phyloP scores from a whole-genome alignment of 2,797 vertebrate genomes.

The Arctocebus calabarensis region DNA sequence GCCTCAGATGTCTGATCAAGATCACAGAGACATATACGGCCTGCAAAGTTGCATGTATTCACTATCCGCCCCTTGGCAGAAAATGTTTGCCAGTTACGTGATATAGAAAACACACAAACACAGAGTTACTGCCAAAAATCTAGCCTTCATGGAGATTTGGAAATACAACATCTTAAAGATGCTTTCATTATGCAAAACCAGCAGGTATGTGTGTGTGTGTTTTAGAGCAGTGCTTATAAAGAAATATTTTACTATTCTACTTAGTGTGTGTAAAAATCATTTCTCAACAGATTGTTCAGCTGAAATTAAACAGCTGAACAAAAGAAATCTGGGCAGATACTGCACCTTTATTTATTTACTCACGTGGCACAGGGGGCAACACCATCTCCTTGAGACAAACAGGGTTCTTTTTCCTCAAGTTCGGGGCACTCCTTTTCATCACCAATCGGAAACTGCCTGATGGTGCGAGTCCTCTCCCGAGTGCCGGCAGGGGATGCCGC shows the following conservation, averaged over 20 bases:
- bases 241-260: neutral
- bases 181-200: neutral
- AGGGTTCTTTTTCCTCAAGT: slow-evolving; percentile 92
- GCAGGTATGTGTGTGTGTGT: neutral
- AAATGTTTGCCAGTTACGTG: neutral
- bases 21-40: neutral
- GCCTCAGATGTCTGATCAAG: neutral
- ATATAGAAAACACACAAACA: neutral
- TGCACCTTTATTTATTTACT: slow-evolving; percentile 82
- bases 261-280: neutral
- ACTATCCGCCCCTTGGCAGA: neutral
- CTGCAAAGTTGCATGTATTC: neutral
- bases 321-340: neutral
- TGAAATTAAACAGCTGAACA: neutral
- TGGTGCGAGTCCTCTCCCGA: slow-evolving; percentile 90
- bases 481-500: slow-evolving; percentile 88
- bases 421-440: slow-evolving; percentile 90
- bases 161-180: neutral
- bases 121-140: neutral
- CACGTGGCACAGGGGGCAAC: slow-evolving; percentile 93
- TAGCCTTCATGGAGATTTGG: neutral
- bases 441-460: slow-evolving; percentile 92
- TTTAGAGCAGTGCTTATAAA: neutral
- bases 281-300: neutral
- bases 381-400: slow-evolving; percentile 90